These are phyloP conservation scores for Toxotes chatareus DNA, from an alignment of 2,113 vertebrate species.

Conservation along the genomic window DNA sequence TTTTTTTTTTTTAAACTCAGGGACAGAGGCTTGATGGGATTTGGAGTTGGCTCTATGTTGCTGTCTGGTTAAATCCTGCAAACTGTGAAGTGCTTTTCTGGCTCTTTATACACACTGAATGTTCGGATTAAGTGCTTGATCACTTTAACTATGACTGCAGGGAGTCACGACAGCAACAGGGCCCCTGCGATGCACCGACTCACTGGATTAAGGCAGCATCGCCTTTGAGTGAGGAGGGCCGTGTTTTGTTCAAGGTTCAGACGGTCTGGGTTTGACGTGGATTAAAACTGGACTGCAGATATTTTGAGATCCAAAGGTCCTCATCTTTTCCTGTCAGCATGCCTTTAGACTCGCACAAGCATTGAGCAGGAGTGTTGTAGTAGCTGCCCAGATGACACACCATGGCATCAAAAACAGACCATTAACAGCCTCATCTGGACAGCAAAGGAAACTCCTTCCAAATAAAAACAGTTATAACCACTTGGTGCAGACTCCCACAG, in stretches of 20 bases:
- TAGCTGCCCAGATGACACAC: conserved; percentile 13
- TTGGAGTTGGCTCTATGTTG: conserved; percentile 7
- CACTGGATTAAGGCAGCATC: conserved; percentile 24
- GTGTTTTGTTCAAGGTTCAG: conserved; percentile 39
- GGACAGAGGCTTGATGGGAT: conserved; percentile 22
- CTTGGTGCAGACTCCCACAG: conserved; percentile 61
- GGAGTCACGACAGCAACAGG: neutral
- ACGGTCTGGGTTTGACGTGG: conserved; percentile 33
- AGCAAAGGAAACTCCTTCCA: conserved; percentile 42
- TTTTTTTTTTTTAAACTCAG: conserved; percentile 14
- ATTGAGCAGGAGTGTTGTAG: conserved; percentile 40
- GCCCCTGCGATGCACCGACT: neutral
- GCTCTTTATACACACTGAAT: conserved; percentile 45
- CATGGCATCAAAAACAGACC: conserved; percentile 44
- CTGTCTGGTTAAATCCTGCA: conserved; percentile 42
- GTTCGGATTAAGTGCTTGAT: conserved; percentile 65
- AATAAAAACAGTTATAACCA: conserved; percentile 65
- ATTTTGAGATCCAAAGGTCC: conserved; percentile 35
- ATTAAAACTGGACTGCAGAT: conserved; percentile 47
- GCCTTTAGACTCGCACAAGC: conserved; percentile 52
- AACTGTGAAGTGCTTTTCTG: conserved; percentile 58
- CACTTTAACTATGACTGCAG: conserved; percentile 39
- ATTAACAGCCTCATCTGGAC: conserved; percentile 45
- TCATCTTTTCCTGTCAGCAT: conserved; percentile 49
- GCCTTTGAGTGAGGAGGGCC: neutral